These are phyloP conservation scores for Neotoma lepida DNA, from an alignment of 2,113 vertebrate genomes.

Conservation along the genomic window DNA sequence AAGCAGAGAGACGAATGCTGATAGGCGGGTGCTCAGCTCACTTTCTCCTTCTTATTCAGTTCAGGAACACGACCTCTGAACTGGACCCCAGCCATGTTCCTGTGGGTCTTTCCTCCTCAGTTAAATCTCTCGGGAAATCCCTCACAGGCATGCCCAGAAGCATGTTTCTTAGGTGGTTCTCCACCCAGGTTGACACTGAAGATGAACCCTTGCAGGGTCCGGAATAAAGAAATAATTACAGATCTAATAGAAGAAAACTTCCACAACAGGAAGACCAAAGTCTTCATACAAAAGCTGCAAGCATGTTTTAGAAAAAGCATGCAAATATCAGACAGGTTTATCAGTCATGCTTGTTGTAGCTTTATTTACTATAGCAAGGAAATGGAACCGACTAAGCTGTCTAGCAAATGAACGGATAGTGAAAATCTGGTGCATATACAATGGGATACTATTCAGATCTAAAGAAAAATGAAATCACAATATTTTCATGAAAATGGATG, in stretches of 20 bases:
- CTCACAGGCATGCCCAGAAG: neutral
- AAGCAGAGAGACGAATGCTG: neutral
- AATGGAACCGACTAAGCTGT: too few relatives aligned
- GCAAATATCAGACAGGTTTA: neutral
- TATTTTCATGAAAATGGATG: neutral
- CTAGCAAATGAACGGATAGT: too few relatives aligned
- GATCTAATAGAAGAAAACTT: constrained; percentile 65
- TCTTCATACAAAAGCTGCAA: constrained; percentile 40
- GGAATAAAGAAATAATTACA: constrained; percentile 41
- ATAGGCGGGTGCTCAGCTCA: neutral
- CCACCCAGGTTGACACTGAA: neutral
- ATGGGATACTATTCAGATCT: neutral
- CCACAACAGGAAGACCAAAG: neutral
- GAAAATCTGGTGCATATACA: neutral
- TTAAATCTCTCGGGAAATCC: neutral
- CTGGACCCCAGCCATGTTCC: neutral
- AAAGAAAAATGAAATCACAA: neutral
- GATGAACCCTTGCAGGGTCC: neutral
- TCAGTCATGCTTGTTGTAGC: neutral
- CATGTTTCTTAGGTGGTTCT: neutral
- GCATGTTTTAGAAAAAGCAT: constrained; percentile 27
- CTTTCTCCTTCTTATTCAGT: neutral
- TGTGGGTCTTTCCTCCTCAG: neutral
- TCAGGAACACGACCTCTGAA: too few relatives aligned
- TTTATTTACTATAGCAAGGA: neutral